Base-by-base conservation (phyloP, 2,888 invertebrate genomes). In the Synergus itoensis region DNA sequence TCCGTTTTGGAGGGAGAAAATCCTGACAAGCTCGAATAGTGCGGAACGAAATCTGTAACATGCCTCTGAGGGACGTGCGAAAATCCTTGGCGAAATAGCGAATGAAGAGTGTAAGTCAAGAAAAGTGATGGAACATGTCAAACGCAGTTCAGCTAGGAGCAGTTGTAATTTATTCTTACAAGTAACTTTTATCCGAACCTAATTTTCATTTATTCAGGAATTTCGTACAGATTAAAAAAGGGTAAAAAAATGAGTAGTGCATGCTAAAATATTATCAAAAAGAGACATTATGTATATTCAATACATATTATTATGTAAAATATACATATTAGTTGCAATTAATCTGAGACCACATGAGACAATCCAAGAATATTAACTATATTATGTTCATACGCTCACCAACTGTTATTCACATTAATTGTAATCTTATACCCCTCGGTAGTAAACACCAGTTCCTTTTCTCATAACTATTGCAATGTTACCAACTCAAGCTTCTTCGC, bases 11-110 rank as follows among this genome's bases (percentile, higher is more conserved):
- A 60, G 4, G 2, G 63, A 79, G 81, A 81, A 78, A 81, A 84
- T 86, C 83, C 84, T 80, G 79, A 82, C 80, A 78, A 79, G 82
- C 79, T 85, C 82, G 85, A 87, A 88, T 82, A 88, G 82, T 84
- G 82, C 80, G 79, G 77, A 84, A 21, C 60, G 18, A 60, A 60
- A 60, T 82, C 80, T 86, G 87, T 87, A 90, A 90, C 89, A 89
- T 90, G 90, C 89, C 90, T 88, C 86, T 86, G 83, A 89, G 90
- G 89, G 90, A 91, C 89, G 86, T 88, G 83, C 85, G 84, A 85
- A 86, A 85, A 83, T 84, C 82, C 82, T 80, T 83, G 84, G 76
- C 81, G 79, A 80, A 81, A 84, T 81, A 84, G 80, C 79, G 80
- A 83, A 81, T 81, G 81, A 84, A 88, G 87, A 86, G 87, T 87